Evolutionary conservation across 92 coral and sea anemone genomes (phyloP).

Genomic region (Palythoa grandiflora): DNA sequence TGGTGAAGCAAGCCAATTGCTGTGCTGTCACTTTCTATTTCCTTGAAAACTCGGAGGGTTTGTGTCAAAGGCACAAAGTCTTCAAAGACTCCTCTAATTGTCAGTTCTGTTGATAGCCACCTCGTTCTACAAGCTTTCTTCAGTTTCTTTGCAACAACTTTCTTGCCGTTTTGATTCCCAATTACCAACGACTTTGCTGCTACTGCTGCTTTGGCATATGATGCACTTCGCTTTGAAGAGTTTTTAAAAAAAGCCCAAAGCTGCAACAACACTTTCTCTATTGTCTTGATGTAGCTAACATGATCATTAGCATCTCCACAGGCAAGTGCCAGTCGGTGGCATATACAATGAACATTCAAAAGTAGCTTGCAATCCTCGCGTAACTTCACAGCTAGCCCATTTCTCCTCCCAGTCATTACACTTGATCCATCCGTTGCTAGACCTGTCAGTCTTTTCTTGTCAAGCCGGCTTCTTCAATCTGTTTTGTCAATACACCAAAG

Average conservation of each 20-base stretch:
- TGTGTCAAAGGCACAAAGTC: constrained; percentile 74
- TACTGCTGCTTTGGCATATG: constrained; percentile 75
- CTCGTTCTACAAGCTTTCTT: constrained; percentile 74
- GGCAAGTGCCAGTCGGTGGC: constrained; percentile 65
- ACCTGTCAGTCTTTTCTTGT: constrained; percentile 25
- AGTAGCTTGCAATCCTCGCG: constrained; percentile 54
- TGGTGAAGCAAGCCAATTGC: constrained; percentile 72
- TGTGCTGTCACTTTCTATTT: constrained; percentile 57
- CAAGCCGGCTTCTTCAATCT: not conserved
- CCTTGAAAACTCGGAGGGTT: constrained; percentile 63
- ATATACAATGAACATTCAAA: constrained; percentile 69
- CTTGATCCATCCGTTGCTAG: constrained; percentile 65
- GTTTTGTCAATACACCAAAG: constrained; percentile 14
- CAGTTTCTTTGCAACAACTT: constrained; percentile 60
- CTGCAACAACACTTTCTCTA: constrained; percentile 71
- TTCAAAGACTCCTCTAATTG: constrained; percentile 75
- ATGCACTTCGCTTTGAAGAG: constrained; percentile 72
- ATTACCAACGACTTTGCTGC: constrained; percentile 50
- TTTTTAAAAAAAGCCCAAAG: constrained; percentile 73
- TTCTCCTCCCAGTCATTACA: constrained; percentile 71
- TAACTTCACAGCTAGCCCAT: constrained; percentile 62
- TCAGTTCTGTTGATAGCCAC: constrained; percentile 68
- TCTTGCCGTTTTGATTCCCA: constrained; percentile 48
- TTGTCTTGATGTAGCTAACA: constrained; percentile 49
- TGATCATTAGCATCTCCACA: constrained; percentile 74